Evolutionary conservation across 2,888 invertebrate species (phyloP), one percentile per base, ranked within the genome.

Genomic region (Eugnorisma glareosa): DNA sequence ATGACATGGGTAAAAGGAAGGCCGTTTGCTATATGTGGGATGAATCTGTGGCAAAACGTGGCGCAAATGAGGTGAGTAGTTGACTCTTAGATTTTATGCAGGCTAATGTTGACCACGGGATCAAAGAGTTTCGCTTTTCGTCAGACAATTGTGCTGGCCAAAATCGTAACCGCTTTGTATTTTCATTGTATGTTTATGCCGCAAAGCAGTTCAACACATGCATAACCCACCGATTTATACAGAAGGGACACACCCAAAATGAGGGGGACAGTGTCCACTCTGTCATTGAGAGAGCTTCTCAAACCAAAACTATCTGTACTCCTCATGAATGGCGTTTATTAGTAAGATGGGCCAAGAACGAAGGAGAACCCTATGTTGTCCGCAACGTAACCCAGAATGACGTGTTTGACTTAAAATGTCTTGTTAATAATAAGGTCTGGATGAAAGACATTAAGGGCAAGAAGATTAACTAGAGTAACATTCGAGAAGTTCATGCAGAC

Each of bases 21-120:
- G 85, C 70, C 7, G 7, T 64, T 28, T 86, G 85, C 43, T 84
- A 80, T 57, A 80, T 85, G 78, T 85, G 85, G 82, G 78, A 85
- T 24, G 83, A 82, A 43, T 69, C 76, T 31, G 67, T 81, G 10
- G 83, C 81, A 37, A 76, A 79, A 78, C 48, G 85, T 35, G 85
- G 81, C 10, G 76, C 80, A 21, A 84, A 83, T 70, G 81, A 83
- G 28, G 73, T 76, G 1, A 67, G 75, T 48, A 77, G 77, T 73
- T 77, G 67, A 61, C 51, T 81, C 31, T 57, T 74, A 51, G 21
- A 80, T 67, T 80, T 73, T 73, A 67, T 80, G 0, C n/a, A 76
- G n/a, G 21, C 15, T 37, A 79, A 76, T 68, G 37, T 45, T 45
- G 67, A 72, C 21, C 48, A 67, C 54, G 78, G 66, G 35, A 5